Conservation (phyloP, 2,888 invertebrate species). For the Siphonodentalium dalli region DNA sequence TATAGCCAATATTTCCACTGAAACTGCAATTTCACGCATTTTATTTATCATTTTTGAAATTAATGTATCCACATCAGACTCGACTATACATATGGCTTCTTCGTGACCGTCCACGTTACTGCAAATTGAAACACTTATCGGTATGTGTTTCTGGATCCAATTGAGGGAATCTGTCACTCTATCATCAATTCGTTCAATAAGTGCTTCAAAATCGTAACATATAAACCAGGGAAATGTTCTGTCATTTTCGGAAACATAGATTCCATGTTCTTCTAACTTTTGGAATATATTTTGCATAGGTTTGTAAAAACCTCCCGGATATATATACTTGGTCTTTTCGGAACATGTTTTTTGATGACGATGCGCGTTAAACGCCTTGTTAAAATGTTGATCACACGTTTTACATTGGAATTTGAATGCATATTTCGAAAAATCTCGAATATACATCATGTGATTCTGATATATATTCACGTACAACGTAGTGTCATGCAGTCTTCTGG, state of each 20-base stretch:
- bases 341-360: slow-evolving; percentile 19
- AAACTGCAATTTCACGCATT: slow-evolving; percentile 8
- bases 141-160: slow-evolving; percentile 22
- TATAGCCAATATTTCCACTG: slow-evolving; percentile 7
- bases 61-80: slow-evolving; percentile 13
- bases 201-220: slow-evolving; percentile 23
- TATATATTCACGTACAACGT: slow-evolving; percentile 25
- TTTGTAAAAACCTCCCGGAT: slow-evolving; percentile 24
- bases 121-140: slow-evolving; percentile 20
- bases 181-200: slow-evolving; percentile 17
- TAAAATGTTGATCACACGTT: slow-evolving; percentile 22
- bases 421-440: slow-evolving; percentile 10
- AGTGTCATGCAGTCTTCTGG: slow-evolving; percentile 3
- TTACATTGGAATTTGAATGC: slow-evolving; percentile 15
- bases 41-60: slow-evolving; percentile 8
- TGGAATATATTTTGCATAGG: slow-evolving; percentile 18
- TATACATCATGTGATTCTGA: slow-evolving; percentile 24
- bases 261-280: slow-evolving; percentile 10
- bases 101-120: slow-evolving; percentile 22
- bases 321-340: slow-evolving; percentile 19
- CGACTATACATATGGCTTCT: slow-evolving; percentile 17
- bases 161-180: slow-evolving; percentile 6
- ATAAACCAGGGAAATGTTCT: slow-evolving; percentile 21
- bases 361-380: slow-evolving; percentile 8
- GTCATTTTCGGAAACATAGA: slow-evolving; percentile 13